Conservation (phyloP, 2,113 vertebrate genomes). For the Alaudala cheleensis region DNA sequence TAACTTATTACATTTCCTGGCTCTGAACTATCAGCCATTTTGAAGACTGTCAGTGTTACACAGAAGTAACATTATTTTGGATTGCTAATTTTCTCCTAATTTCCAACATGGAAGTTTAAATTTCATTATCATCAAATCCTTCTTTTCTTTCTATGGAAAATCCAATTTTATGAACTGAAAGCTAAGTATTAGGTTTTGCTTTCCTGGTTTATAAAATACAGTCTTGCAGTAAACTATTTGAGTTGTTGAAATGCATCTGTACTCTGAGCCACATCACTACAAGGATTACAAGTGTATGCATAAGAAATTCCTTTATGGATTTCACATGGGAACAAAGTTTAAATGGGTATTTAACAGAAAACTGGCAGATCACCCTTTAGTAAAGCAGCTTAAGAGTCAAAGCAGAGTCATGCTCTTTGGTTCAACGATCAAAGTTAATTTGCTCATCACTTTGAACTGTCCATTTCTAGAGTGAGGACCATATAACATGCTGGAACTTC, state of each 20-base stretch:
- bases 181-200: neutral
- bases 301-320: slow-evolving; percentile 55
- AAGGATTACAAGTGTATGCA: slow-evolving; percentile 49
- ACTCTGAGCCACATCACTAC: neutral
- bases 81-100: neutral
- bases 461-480: neutral
- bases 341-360: slow-evolving; percentile 11
- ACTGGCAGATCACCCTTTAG: neutral
- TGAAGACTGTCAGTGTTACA: neutral
- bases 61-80: neutral
- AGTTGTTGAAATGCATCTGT: neutral
- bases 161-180: neutral
- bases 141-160: neutral
- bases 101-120: neutral
- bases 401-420: neutral
- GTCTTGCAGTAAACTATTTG: neutral
- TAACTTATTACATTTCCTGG: neutral
- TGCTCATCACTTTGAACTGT: neutral
- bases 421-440: neutral
- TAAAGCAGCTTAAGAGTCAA: slow-evolving; percentile 15
- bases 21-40: neutral
- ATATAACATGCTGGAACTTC: neutral
- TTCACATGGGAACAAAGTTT: slow-evolving; percentile 22
- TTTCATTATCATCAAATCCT: neutral
- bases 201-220: neutral